Base-by-base conservation (phyloP, 2,888 invertebrate genomes). In the Spodoptera littoralis region DNA sequence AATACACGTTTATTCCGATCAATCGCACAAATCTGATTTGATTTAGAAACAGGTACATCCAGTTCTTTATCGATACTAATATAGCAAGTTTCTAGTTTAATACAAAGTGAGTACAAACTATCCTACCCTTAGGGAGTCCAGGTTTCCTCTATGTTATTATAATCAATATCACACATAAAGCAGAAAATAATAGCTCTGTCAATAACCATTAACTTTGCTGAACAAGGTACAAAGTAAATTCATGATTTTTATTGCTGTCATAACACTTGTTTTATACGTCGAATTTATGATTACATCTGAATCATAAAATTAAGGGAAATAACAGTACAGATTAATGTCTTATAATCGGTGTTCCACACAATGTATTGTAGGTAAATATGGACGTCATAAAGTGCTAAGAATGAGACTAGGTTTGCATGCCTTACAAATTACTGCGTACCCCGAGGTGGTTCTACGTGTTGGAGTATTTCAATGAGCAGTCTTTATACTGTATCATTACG, bases 351-450 rank as follows among this genome's bases (percentile, higher is more conserved):
- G 41, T 51, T 12, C 47, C 57, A 61, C 53, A 43, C 41, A 58
- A 48, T 41, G 51, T 12, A 36, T 49, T 44, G 43, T 59, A 53
- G 42, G 60, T 73, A 73, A 72, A 63, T 72, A 63, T 41, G 67
- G 73, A 59, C 63, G 68, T 51, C 60, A 54, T 60, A 51, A 18
- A 51, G 49, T 65, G 57, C 24, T 46, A 56, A 49, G 53, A 54
- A 50, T 60, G 52, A 70, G 70, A 65, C 44, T 61, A 68, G 63
- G 73, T 73, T 63, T 71, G 51, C 71, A 80, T 81, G 74, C 70
- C 61, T 68, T 68, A 75, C 60, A 65, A 82, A 76, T 77, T 76
- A 79, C 79, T 70, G 57, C 66, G 64, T 73, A 36, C 77, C 84
- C 76, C 45, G 12, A 68, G 76, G 83, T 45, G 59, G 53, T 45